Evolutionary conservation across 2,113 vertebrate genomes (phyloP).

Genomic region (Prionailurus bengalensis): DNA sequence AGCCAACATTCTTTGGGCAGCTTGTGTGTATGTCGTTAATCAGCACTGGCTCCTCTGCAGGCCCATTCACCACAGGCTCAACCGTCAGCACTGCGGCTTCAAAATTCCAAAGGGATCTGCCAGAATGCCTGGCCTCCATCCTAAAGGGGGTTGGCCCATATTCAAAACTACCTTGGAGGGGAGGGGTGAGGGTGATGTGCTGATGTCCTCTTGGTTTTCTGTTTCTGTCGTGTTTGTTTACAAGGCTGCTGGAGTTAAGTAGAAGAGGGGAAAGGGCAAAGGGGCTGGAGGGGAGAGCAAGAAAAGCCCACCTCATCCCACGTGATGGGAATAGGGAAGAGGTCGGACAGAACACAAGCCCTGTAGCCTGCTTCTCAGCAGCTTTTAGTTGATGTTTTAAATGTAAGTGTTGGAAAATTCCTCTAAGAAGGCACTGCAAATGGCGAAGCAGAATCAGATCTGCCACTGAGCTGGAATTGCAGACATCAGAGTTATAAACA

Average conservation of each 20-base stretch:
- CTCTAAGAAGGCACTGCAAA: neutral
- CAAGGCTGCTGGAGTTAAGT: conserved; percentile 27
- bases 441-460: neutral
- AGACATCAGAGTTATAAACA: neutral
- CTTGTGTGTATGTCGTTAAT: conserved; percentile 70
- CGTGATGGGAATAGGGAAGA: neutral
- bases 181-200: neutral
- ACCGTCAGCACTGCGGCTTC: conserved; percentile 69
- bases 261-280: neutral
- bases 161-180: neutral
- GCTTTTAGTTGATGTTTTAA: neutral
- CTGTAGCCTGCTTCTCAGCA: neutral
- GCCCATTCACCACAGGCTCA: conserved; percentile 73
- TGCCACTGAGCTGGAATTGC: neutral
- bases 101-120: conserved; percentile 70
- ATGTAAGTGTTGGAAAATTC: neutral
- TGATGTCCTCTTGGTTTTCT: neutral
- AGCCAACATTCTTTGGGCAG: conserved; percentile 48
- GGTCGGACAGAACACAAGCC: neutral
- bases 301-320: neutral
- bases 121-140: conserved; percentile 64
- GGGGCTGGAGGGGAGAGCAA: neutral
- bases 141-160: conserved; percentile 48
- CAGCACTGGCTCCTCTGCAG: conserved; percentile 36
- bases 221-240: conserved; percentile 56